A percentile compares a stretch with the other conserved stretches of the same genome.
These are phyloP conservation scores for Spodoptera litura DNA, from an alignment of 1,140 invertebrate genomes.

Conservation along the genomic window DNA sequence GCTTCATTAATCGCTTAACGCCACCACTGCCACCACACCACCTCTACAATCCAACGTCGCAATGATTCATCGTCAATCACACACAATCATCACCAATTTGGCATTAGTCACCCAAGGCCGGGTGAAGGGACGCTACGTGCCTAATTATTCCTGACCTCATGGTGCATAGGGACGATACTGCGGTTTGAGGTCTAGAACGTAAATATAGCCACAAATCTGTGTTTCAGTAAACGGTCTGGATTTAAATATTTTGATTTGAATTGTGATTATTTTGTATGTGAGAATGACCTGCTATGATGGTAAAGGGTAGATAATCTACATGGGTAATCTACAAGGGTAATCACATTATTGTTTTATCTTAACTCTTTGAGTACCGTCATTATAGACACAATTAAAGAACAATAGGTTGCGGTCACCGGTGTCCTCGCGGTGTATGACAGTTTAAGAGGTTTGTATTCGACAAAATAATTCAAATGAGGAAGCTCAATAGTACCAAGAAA, in stretches of 20 bases:
- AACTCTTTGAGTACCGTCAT: no score
- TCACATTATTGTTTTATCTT: no score
- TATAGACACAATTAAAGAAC: no score
- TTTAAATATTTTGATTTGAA: neutral
- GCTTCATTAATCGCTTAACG: neutral
- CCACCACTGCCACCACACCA: neutral
- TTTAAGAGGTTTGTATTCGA: no score
- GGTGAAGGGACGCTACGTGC: slow-evolving; percentile 62
- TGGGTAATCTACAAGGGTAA: no score
- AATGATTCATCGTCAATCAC: slow-evolving; percentile 58
- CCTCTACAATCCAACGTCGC: slow-evolving; percentile 2
- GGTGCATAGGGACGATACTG: slow-evolving; percentile 42
- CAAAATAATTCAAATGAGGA: no score
- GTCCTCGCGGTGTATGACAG: no score
- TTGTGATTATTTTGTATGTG: neutral
- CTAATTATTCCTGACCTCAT: slow-evolving; percentile 55
- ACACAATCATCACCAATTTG: slow-evolving; percentile 60
- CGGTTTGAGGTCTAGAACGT: slow-evolving; percentile 40
- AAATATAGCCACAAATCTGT: slow-evolving; percentile 1
- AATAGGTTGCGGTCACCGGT: no score
- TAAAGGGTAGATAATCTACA: no score
- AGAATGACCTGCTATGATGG: no score
- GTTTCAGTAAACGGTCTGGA: slow-evolving; percentile 9
- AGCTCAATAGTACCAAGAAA: no score
- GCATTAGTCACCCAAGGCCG: slow-evolving; percentile 60